phyloP scores from a whole-genome alignment of 1,140 invertebrate genomes.

The Drosophila eugracilis region DNA sequence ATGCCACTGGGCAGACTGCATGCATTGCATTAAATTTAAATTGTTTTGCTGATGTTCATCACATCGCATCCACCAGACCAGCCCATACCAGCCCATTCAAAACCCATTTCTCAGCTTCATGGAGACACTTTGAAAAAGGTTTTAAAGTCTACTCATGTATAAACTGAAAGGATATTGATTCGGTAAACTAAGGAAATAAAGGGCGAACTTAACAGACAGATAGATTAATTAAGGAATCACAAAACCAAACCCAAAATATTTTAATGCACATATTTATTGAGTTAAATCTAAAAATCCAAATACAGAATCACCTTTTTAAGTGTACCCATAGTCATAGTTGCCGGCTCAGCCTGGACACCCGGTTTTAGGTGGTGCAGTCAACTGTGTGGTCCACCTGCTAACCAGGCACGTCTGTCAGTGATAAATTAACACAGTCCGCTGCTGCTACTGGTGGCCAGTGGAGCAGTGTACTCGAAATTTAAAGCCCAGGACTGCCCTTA shows the following conservation, averaged over 20 bases:
- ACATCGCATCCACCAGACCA: conserved; percentile 39
- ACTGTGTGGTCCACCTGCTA: conserved; percentile 47
- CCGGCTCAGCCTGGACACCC: conserved; percentile 23
- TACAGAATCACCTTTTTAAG: not conserved
- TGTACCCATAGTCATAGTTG: not conserved
- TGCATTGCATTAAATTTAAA: conserved; percentile 69
- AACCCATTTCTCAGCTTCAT: conserved; percentile 22
- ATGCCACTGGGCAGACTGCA: conserved; percentile 40
- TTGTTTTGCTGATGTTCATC: conserved; percentile 65
- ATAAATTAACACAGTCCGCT: conserved; percentile 61
- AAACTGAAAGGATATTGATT: too few relatives aligned
- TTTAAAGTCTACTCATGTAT: too few relatives aligned
- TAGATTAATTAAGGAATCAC: too few relatives aligned
- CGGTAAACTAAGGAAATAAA: too few relatives aligned
- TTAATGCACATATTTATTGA: too few relatives aligned
- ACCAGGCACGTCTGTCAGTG: conserved; percentile 65
- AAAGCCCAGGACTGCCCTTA: conserved; percentile 19
- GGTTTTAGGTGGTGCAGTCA: conserved; percentile 36
- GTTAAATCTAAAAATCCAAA: too few relatives aligned
- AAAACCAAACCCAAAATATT: too few relatives aligned
- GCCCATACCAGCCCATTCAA: conserved; percentile 14
- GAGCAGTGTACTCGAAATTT: conserved; percentile 29
- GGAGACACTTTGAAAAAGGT: not conserved
- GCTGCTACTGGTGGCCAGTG: conserved; percentile 38
- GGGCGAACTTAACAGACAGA: too few relatives aligned